Conservation (phyloP, 92 coral and sea anemone genomes). For the Chrysogorgia sp. region DNA sequence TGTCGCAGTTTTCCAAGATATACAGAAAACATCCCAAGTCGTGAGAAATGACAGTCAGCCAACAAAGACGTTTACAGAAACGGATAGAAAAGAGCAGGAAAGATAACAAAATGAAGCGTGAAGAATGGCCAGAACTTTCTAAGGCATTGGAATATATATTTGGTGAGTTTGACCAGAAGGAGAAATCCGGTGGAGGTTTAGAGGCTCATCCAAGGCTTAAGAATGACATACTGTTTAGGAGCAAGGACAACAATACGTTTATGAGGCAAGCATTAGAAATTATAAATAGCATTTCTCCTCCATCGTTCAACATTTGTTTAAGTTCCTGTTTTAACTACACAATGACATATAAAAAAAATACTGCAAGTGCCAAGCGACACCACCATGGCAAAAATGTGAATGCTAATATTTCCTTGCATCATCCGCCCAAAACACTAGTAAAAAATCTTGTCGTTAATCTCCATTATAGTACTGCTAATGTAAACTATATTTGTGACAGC, state of each 20-base stretch:
- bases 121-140: slow-evolving; percentile 18
- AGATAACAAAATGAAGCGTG: slow-evolving; percentile 30
- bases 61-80: slow-evolving; percentile 21
- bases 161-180: slow-evolving; percentile 57
- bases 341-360: slow-evolving; percentile 30
- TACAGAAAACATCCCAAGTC: slow-evolving; percentile 18
- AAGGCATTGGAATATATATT: slow-evolving; percentile 44
- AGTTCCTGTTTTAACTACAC: slow-evolving; percentile 44
- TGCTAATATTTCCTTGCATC: slow-evolving; percentile 39
- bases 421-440: slow-evolving; percentile 33
- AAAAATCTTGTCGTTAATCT: slow-evolving; percentile 44
- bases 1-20: slow-evolving; percentile 30
- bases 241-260: slow-evolving; percentile 42
- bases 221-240: slow-evolving; percentile 35
- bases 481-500: slow-evolving; percentile 21
- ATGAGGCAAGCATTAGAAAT: slow-evolving; percentile 42
- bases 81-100: slow-evolving; percentile 22
- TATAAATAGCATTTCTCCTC: slow-evolving; percentile 34
- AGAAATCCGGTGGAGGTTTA: slow-evolving; percentile 58
- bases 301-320: slow-evolving; percentile 32
- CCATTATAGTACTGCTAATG: slow-evolving; percentile 47
- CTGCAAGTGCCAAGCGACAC: slow-evolving; percentile 37
- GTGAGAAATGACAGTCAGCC: slow-evolving; percentile 25
- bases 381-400: slow-evolving; percentile 39
- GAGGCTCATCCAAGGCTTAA: slow-evolving; percentile 51